Percentiles rank a stretch among this genome's conserved stretches.
These are phyloP conservation scores for Falcaria lacertinaria DNA, from an alignment of 2,888 invertebrate genomes.

Conservation along the genomic window DNA sequence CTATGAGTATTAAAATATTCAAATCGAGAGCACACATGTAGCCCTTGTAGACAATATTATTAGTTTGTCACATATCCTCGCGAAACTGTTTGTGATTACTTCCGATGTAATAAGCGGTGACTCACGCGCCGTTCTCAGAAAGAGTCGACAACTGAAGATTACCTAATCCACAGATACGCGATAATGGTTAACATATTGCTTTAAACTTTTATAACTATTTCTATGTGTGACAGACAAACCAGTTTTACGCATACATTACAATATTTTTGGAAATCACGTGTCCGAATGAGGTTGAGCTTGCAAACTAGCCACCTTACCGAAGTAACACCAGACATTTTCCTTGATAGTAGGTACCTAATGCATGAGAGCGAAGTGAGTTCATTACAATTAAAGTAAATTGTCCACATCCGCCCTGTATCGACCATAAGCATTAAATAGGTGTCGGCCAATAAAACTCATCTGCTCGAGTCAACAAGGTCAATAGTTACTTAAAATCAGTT, in stretches of 20 bases:
- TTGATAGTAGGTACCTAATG: conserved; percentile 15
- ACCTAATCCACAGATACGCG: conserved; percentile 27
- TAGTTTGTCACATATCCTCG: conserved; percentile 16
- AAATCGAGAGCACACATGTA: background rate
- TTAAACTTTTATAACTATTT: background rate
- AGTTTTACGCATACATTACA: conserved; percentile 4
- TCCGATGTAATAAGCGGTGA: conserved; percentile 38
- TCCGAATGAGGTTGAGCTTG: background rate
- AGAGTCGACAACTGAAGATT: conserved; percentile 27
- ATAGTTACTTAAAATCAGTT: conserved; percentile 49
- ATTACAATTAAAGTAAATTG: conserved; percentile 70
- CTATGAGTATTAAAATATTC: background rate
- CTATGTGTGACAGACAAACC: conserved; percentile 1
- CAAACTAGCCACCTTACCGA: too few species aligned
- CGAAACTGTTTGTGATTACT: conserved; percentile 23
- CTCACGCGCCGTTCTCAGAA: conserved; percentile 49
- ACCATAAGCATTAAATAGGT: conserved; percentile 61
- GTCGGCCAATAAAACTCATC: conserved; percentile 67
- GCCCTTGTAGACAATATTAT: conserved; percentile 2
- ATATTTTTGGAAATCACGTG: background rate
- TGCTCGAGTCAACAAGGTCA: conserved; percentile 54
- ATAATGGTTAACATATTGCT: background rate
- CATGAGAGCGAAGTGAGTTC: conserved; percentile 36
- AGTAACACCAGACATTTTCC: too few species aligned
- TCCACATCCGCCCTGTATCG: conserved; percentile 68